phyloP scores from a whole-genome alignment of 2,797 vertebrate genomes.

The Poeciliopsis infans region DNA sequence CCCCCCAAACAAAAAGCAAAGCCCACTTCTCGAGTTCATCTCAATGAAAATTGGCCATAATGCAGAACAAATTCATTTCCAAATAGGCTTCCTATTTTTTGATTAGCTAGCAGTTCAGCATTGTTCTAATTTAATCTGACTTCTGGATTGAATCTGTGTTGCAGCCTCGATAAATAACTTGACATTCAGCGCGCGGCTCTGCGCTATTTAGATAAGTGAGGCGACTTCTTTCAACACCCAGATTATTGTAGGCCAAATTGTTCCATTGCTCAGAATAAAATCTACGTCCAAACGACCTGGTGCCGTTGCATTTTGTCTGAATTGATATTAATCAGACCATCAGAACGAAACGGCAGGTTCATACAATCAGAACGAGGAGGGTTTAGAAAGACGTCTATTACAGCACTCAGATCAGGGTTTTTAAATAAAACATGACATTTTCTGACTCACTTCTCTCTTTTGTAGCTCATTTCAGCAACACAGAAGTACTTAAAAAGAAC shows the following conservation, averaged over 20 bases:
- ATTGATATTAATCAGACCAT: slow-evolving; percentile 77
- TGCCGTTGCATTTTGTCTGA: slow-evolving; percentile 62
- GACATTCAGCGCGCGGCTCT: slow-evolving; percentile 68
- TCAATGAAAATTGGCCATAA: slow-evolving; percentile 39
- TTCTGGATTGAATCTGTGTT: slow-evolving; percentile 69
- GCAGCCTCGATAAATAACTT: slow-evolving; percentile 73
- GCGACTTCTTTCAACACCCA: slow-evolving; percentile 65
- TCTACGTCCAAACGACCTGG: slow-evolving; percentile 45
- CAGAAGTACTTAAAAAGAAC: slow-evolving; percentile 34
- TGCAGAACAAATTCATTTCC: slow-evolving; percentile 49
- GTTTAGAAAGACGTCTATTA: slow-evolving; percentile 40
- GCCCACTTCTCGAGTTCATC: slow-evolving; percentile 7
- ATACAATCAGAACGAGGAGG: slow-evolving; percentile 32
- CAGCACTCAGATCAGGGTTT: slow-evolving; percentile 35
- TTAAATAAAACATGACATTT: slow-evolving; percentile 72
- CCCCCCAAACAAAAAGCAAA: slow-evolving; percentile 27
- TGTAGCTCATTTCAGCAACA: slow-evolving; percentile 62
- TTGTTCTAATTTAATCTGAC: slow-evolving; percentile 70
- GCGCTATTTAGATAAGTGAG: slow-evolving; percentile 77
- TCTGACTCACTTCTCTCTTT: slow-evolving; percentile 48
- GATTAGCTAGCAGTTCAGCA: slow-evolving; percentile 62
- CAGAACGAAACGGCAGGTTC: slow-evolving; percentile 34
- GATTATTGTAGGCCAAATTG: slow-evolving; percentile 66
- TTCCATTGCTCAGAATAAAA: slow-evolving; percentile 80
- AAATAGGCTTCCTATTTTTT: slow-evolving; percentile 52